phyloP scores from a whole-genome alignment of 2,888 invertebrate species.

The Carterocephalus palaemon region DNA sequence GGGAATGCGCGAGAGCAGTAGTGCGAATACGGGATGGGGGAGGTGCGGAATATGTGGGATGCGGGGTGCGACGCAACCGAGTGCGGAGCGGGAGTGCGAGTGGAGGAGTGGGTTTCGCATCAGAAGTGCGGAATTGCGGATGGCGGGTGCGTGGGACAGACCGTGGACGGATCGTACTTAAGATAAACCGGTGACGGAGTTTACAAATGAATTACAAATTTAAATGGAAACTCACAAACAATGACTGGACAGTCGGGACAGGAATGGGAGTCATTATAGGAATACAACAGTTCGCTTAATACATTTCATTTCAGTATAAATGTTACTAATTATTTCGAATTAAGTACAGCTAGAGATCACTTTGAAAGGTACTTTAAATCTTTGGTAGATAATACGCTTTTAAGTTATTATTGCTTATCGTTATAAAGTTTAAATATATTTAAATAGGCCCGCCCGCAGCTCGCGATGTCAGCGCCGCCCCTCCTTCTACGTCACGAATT shows the following conservation, averaged over 20 bases:
- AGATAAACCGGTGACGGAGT: conserved; percentile 37
- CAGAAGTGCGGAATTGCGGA: conserved; percentile 26
- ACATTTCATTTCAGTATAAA: conserved; percentile 17
- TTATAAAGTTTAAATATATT: conserved; percentile 14
- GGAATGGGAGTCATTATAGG: conserved; percentile 5
- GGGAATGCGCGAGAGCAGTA: too few species aligned
- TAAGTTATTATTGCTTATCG: conserved; percentile 9
- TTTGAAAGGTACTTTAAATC: conserved; percentile 11
- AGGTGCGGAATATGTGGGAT: conserved; percentile 26
- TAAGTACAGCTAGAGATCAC: conserved; percentile 14
- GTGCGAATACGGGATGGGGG: too few species aligned
- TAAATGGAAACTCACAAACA: conserved; percentile 19
- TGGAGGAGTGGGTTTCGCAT: too few species aligned
- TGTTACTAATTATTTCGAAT: conserved; percentile 12
- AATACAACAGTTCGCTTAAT: conserved; percentile 14
- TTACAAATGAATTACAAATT: conserved; percentile 23
- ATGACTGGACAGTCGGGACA: conserved; percentile 5
- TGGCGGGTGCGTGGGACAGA: conserved; percentile 35
- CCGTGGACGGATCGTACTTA: conserved; percentile 62
- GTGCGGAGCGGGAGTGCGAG: too few species aligned
- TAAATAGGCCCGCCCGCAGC: too few species aligned
- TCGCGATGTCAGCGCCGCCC: too few species aligned
- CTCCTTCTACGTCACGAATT: too few species aligned
- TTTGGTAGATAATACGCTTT: conserved; percentile 12
- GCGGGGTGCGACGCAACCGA: too few species aligned